Percentiles rank a stretch among this genome's conserved stretches.
These are phyloP conservation scores for Poeciliopsis turrubarensis DNA, from an alignment of 2,113 vertebrate genomes.

Conservation along the genomic window DNA sequence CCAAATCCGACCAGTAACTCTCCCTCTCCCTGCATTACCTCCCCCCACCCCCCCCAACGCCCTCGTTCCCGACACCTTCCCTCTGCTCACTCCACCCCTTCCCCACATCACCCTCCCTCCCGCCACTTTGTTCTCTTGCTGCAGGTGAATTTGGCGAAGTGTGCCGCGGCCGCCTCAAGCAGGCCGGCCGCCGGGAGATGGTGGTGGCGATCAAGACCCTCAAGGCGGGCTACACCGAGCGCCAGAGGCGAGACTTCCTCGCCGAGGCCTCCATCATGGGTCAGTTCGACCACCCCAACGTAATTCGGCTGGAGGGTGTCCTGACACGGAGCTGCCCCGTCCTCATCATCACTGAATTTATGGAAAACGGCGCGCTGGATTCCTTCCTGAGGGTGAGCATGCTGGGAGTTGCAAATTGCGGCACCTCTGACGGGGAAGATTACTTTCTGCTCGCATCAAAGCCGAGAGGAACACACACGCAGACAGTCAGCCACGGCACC, in stretches of 20 bases:
- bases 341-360: conserved; percentile 98
- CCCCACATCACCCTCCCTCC: conserved; percentile 23
- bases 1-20: conserved; percentile 65
- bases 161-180: conserved; percentile 93
- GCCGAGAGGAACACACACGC: conserved; percentile 42
- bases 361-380: conserved; percentile 97
- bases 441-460: conserved; percentile 52
- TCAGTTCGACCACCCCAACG: conserved; percentile 98
- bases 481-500: conserved; percentile 49
- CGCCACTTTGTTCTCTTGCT: conserved; percentile 14
- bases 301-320: conserved; percentile 96
- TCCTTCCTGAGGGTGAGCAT: conserved; percentile 94
- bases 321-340: conserved; percentile 97
- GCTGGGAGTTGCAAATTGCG: conserved; percentile 5
- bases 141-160: conserved; percentile 98
- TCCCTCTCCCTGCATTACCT: conserved; percentile 51
- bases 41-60: background rate
- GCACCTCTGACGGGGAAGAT: conserved; percentile 50
- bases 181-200: conserved; percentile 89
- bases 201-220: conserved; percentile 97
- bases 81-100: conserved; percentile 48
- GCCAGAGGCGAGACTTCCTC: conserved; percentile 95
- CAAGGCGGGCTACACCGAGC: conserved; percentile 96
- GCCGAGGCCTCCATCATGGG: conserved; percentile 98
- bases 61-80: conserved; percentile 26